Base-by-base conservation (phyloP, 2,888 invertebrate genomes). In the Hartigia nigra region DNA sequence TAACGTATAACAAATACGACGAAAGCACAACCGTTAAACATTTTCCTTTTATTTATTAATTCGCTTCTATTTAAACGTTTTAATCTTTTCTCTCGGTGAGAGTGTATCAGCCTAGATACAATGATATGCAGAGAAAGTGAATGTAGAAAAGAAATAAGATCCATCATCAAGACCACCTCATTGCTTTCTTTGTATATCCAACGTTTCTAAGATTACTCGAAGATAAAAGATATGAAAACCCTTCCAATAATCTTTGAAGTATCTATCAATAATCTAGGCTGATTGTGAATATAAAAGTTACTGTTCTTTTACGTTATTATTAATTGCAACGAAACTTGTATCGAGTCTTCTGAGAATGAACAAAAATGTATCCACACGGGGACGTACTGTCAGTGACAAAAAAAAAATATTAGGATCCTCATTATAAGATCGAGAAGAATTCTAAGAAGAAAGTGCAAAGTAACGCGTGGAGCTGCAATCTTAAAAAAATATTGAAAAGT, bases 351-450 rank as follows among this genome's bases (percentile, higher is more conserved):
- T 23, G 23, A 55, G 55, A 55, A 55, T 55, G 55, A 55, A 55
- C 55, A 82, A 87, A 88, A 88, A 88, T 88, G 88, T 88, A 88
- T 88, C 88, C 88, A 88, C 88, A 88, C 88, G 86, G 84, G 78
- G 84, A 84, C 76, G 81, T 81, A 82, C 83, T 55, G 55, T 55
- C 14, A 55, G 14, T 55, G 55, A 55, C 55, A 55, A 55, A 9
- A 55, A 55, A 55, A 55, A 9, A 55, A 55, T 23, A 55, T 55
- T 23, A 55, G 55, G 23, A 23, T 9, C 55, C 23, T 23, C 55
- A 55, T 1, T 23, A 9, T 55, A 55, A 1, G 9, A 55, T 2
- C 9, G 23, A 55, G 23, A 55, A 23, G 55, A 55, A 23, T 55
- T 23, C 23, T 23, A 35, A 55, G 55, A 55, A 55, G 55, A 55